These are phyloP conservation scores for Cynodonichthys magdalenae DNA, from an alignment of 2,797 vertebrate species.

Conservation along the genomic window DNA sequence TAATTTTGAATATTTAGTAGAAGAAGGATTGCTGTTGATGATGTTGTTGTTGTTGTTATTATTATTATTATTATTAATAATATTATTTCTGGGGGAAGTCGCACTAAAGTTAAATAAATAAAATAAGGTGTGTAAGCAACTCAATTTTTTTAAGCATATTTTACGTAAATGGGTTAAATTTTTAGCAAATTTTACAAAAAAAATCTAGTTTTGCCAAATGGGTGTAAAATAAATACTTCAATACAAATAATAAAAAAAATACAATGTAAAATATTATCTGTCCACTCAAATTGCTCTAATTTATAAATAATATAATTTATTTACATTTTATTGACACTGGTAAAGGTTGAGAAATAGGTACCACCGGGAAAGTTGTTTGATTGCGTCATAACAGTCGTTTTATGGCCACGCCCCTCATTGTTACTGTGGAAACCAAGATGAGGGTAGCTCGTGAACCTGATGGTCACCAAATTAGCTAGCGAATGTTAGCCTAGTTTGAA, in stretches of 20 bases:
- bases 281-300: neutral
- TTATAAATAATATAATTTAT: too few relatives aligned
- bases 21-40: too few relatives aligned
- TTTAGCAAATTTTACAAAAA: neutral
- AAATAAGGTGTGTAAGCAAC: neutral
- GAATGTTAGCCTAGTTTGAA: slow-evolving; percentile 35
- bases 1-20: too few relatives aligned
- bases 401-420: slow-evolving; percentile 52
- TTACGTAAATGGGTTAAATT: neutral
- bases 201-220: neutral
- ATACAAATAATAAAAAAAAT: neutral
- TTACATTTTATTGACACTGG: neutral
- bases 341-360: neutral
- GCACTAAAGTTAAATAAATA: neutral
- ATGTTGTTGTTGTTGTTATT: too few relatives aligned
- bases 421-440: slow-evolving; percentile 74
- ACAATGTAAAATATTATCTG: neutral
- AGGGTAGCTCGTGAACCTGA: slow-evolving; percentile 32
- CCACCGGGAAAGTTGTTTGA: too few relatives aligned
- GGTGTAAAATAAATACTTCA: neutral
- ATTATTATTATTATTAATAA: too few relatives aligned
- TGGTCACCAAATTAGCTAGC: slow-evolving; percentile 36
- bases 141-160: neutral
- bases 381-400: neutral
- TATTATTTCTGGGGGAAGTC: too few relatives aligned